phyloP scores from a whole-genome alignment of 2,113 vertebrate species.

The Chloebia gouldiae region DNA sequence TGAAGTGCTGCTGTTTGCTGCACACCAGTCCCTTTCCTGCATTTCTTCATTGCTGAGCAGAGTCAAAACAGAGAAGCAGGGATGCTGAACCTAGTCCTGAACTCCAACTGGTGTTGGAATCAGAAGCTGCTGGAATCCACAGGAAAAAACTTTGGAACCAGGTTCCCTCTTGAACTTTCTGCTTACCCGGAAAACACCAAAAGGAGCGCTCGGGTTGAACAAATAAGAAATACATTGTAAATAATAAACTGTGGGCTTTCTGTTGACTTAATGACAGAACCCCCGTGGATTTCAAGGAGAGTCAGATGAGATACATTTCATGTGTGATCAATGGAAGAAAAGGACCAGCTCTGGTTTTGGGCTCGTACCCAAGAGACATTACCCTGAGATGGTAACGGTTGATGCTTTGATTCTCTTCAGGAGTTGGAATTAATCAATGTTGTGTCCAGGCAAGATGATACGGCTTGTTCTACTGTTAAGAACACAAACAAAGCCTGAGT shows the following conservation, averaged over 20 bases:
- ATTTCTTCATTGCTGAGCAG: background rate
- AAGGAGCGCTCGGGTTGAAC: background rate
- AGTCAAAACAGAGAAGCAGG: background rate
- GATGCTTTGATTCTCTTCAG: background rate
- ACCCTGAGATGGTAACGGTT: background rate
- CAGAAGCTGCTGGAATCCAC: background rate
- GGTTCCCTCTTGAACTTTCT: slow-evolving; percentile 10
- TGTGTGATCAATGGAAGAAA: background rate
- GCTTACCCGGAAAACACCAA: background rate
- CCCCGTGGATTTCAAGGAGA: background rate
- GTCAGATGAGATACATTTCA: background rate
- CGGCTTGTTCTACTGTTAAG: background rate
- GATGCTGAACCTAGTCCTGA: background rate
- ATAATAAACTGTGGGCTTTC: slow-evolving; percentile 16
- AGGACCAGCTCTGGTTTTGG: background rate
- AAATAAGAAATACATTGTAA: slow-evolving; percentile 40
- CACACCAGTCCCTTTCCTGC: background rate
- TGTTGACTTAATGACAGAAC: slow-evolving; percentile 18
- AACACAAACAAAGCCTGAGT: background rate
- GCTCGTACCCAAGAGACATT: background rate
- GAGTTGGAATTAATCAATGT: background rate
- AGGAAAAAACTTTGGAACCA: background rate
- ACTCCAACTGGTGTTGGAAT: background rate
- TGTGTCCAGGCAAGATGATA: background rate
- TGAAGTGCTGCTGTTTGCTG: background rate